phyloP scores from a whole-genome alignment of 2,888 invertebrate genomes.

The Crepidodera aurea region DNA sequence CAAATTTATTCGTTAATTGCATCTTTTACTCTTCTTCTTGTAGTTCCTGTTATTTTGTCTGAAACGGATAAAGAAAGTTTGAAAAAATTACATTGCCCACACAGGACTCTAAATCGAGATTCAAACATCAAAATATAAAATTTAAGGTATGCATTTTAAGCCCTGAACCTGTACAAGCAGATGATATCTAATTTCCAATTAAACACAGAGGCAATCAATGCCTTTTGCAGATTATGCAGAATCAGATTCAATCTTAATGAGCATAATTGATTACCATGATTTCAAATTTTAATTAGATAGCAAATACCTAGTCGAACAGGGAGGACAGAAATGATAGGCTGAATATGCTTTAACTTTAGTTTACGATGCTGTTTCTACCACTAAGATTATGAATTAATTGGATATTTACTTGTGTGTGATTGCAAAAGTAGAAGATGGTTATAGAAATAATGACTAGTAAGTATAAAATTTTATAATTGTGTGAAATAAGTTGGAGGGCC shows the following conservation, averaged over 20 bases:
- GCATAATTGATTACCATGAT: slow-evolving; percentile 23
- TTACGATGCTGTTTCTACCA: slow-evolving; percentile 2
- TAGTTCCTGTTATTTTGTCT: too few species aligned
- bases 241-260: slow-evolving; percentile 27
- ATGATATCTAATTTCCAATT: slow-evolving; percentile 27
- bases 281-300: slow-evolving; percentile 28
- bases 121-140: neutral
- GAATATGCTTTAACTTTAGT: slow-evolving; percentile 1
- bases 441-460: neutral
- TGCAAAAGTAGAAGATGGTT: neutral
- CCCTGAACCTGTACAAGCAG: neutral
- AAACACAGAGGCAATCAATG: slow-evolving; percentile 22
- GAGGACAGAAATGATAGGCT: slow-evolving; percentile 6
- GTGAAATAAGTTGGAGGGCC: neutral
- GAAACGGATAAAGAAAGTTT: too few species aligned
- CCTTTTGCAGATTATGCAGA: slow-evolving; percentile 28
- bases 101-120: too few species aligned
- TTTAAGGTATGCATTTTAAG: neutral
- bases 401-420: slow-evolving; percentile 2
- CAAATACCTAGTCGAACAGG: slow-evolving; percentile 10
- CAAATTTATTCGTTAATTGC: too few species aligned
- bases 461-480: neutral
- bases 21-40: too few species aligned
- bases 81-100: too few species aligned
- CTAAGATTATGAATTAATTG: slow-evolving; percentile 22